Base-by-base conservation (phyloP, 2,113 vertebrate species). In the Mirounga angustirostris region DNA sequence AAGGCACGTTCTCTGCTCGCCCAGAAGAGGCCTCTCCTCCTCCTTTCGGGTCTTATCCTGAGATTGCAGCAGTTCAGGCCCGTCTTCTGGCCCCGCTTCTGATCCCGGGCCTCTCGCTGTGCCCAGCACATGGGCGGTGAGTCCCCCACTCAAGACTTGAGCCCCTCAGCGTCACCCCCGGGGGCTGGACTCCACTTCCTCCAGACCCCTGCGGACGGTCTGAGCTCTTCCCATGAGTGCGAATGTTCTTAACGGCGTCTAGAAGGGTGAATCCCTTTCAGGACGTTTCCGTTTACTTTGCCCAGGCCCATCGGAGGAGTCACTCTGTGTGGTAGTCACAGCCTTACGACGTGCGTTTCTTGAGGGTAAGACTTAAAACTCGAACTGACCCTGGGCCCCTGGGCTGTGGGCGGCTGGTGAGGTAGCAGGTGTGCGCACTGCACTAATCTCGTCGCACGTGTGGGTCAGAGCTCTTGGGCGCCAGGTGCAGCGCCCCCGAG, bases 391-490 rank as follows among this genome's bases (percentile, higher is more conserved):
- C 63, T 2, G 2, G 54, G 4, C 13, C 61, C 28, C 10, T 4
- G 28, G 61, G 61, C 61, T 36, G 33, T 14, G 69, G 69, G 4
- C 1, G n/a, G 69, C 21, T 19, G 69, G 2, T 0, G n/a, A 0
- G n/a, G 33, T 9, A 11, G n/a, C n/a, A 4, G n/a, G n/a, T 22
- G 1, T 2, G 18, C 4, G 11, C 67, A 0, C 59, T 10, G 16
- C 16, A 10, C 19, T n/a, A 3, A 18, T 71, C 67, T 71, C 69
- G 4, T 22, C 4, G 9, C 11, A 18, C n/a, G 10, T 5, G n/a
- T 22, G 36, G 0, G 11, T 36, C 10, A 3, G 65, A 67, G 30
- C 65, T 15, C 30, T 7, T 4, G 65, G 65, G 28, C 28, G 5
- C 14, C 54, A 14, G 4, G 54, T 56, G 54, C 54, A 15, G 8